These are phyloP conservation scores for Oryzias curvinotus DNA, from an alignment of 2,113 vertebrate genomes.

Conservation along the genomic window DNA sequence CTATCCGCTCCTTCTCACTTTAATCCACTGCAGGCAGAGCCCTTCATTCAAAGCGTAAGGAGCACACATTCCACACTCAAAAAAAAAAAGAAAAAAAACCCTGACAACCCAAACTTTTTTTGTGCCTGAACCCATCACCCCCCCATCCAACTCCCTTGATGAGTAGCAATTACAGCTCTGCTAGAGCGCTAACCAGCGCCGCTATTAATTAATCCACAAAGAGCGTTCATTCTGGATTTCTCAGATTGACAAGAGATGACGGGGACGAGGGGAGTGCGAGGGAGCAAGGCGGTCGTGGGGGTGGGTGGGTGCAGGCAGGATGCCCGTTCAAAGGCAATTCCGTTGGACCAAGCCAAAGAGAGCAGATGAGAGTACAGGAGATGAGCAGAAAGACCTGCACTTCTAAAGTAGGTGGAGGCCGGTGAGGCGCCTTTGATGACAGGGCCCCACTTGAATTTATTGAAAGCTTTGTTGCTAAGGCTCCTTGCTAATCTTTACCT, in stretches of 20 bases:
- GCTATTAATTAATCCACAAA: slow-evolving; percentile 99
- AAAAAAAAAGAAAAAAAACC: slow-evolving; percentile 33
- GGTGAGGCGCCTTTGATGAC: slow-evolving; percentile 91
- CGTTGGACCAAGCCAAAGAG: slow-evolving; percentile 85
- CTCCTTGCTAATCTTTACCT: slow-evolving; percentile 90
- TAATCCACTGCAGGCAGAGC: slow-evolving; percentile 94
- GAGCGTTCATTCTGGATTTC: slow-evolving; percentile 95
- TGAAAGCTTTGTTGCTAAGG: slow-evolving; percentile 88
- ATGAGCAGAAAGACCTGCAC: slow-evolving; percentile 84
- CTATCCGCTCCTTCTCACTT: slow-evolving; percentile 85
- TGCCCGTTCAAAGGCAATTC: slow-evolving; percentile 89
- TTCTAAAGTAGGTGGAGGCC: slow-evolving; percentile 80
- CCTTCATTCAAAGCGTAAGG: slow-evolving; percentile 97
- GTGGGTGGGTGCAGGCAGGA: slow-evolving; percentile 75
- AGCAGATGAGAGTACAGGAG: slow-evolving; percentile 60
- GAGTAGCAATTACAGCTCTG: slow-evolving; percentile 95
- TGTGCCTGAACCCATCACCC: slow-evolving; percentile 45
- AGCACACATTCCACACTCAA: slow-evolving; percentile 83
- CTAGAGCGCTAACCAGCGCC: slow-evolving; percentile 88
- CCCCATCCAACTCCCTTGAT: slow-evolving; percentile 75
- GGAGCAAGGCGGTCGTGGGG: too few relatives aligned
- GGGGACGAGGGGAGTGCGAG: slow-evolving; percentile 40
- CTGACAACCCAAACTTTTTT: slow-evolving; percentile 93
- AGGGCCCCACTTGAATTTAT: slow-evolving; percentile 84
- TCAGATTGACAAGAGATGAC: slow-evolving; percentile 92